A percentile compares a stretch with the other conserved stretches of the same genome.
phyloP scores from a whole-genome alignment of 2,888 invertebrate species.

The Chirona hameri region DNA sequence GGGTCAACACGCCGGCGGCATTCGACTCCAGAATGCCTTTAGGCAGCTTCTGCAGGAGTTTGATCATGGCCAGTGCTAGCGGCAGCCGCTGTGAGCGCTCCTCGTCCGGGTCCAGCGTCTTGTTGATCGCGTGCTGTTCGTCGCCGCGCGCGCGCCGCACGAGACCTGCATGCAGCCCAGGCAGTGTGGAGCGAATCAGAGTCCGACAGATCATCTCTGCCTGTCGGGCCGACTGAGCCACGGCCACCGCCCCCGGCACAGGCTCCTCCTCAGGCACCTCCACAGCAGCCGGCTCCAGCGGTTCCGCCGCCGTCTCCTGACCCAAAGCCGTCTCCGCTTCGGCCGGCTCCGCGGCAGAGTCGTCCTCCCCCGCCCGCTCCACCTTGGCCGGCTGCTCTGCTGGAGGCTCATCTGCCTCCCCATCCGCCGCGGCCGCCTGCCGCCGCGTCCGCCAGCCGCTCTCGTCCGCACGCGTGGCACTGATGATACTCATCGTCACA shows the following conservation, averaged over 20 bases:
- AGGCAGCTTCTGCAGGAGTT: slow-evolving; percentile 82
- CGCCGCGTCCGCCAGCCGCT: slow-evolving; percentile 3
- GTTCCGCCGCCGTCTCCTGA: neutral
- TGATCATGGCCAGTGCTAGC: slow-evolving; percentile 86
- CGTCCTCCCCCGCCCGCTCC: neutral
- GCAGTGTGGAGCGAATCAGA: slow-evolving; percentile 7
- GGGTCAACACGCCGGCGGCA: slow-evolving; percentile 78
- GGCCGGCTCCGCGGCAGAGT: neutral
- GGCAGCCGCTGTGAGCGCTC: slow-evolving; percentile 62
- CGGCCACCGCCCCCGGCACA: neutral
- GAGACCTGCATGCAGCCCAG: neutral
- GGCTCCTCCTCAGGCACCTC: neutral
- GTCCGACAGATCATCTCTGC: slow-evolving; percentile 1
- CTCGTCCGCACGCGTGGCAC: neutral
- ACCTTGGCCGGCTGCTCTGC: neutral
- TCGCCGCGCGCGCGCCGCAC: slow-evolving; percentile 9
- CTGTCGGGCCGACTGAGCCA: neutral
- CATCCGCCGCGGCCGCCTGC: neutral
- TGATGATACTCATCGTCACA: neutral
- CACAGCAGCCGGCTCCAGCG: neutral
- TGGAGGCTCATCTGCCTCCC: neutral
- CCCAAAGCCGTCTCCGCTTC: neutral
- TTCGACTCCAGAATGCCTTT: slow-evolving; percentile 64
- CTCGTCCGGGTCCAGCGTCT: slow-evolving; percentile 9
- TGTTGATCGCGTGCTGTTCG: neutral